A percentile compares a stretch with the other conserved stretches of the same genome.
These are phyloP conservation scores for Lasioglossum zephyrum DNA, from an alignment of 2,888 invertebrate species.

Conservation along the genomic window DNA sequence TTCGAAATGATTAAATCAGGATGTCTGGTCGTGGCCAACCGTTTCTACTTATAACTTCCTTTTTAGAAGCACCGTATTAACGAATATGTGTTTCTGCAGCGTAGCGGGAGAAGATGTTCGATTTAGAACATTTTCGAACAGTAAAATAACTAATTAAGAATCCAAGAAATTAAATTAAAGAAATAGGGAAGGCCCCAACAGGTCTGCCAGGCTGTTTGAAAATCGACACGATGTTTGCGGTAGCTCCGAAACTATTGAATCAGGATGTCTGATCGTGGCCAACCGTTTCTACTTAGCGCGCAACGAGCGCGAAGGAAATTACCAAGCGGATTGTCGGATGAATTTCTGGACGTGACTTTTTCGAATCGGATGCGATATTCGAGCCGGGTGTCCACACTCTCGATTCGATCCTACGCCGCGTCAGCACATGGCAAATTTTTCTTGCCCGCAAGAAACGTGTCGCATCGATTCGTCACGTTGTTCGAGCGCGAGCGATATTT, in stretches of 20 bases:
- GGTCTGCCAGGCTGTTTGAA: neutral
- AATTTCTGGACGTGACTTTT: neutral
- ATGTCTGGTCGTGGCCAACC: no score
- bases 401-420: neutral
- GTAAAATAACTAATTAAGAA: no score
- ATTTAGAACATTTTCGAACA: no score
- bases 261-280: neutral
- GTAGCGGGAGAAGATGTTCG: no score
- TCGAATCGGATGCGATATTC: neutral
- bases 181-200: neutral
- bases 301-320: neutral
- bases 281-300: neutral
- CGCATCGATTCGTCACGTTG: constrained; percentile 2
- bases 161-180: no score
- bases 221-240: neutral
- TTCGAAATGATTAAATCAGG: neutral
- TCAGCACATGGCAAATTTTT: neutral
- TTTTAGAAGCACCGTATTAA: neutral
- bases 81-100: no score
- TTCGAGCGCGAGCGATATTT: constrained; percentile 1
- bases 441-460: neutral
- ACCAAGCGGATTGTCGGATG: neutral
- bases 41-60: no score
- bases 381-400: neutral
- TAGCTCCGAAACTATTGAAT: neutral